Conservation (phyloP, 2,113 vertebrate genomes). For the Theristicus caerulescens region DNA sequence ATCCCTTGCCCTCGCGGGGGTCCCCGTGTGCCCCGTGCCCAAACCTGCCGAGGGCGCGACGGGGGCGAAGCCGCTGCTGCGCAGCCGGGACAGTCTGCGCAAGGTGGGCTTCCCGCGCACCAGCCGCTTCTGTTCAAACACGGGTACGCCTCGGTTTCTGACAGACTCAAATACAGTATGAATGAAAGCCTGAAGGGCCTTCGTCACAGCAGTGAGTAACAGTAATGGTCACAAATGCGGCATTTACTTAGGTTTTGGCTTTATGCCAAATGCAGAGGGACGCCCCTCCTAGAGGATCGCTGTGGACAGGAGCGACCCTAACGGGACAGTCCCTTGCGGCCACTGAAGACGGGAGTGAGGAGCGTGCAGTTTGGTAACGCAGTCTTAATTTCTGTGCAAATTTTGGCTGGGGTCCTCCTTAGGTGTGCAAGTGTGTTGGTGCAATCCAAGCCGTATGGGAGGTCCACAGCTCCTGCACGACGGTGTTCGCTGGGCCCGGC, state of each 20-base stretch:
- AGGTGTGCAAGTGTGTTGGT: too few species aligned
- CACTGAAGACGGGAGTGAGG: background rate
- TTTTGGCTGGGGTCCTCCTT: background rate
- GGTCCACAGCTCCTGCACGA: accelerated
- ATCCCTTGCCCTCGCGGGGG: background rate
- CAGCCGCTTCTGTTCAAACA: background rate
- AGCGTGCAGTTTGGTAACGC: accelerated
- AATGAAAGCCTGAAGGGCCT: background rate
- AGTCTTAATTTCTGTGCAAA: accelerated
- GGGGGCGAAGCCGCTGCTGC: background rate
- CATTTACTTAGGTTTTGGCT: background rate
- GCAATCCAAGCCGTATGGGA: accelerated
- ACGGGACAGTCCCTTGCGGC: accelerated
- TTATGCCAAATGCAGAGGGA: background rate
- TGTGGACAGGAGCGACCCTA: background rate
- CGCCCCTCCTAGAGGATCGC: too few species aligned
- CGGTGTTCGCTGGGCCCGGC: accelerated
- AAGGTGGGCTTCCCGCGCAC: background rate
- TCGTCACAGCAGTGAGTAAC: background rate
- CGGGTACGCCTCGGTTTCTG: background rate
- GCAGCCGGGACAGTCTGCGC: background rate
- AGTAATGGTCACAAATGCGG: background rate
- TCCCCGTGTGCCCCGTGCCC: background rate
- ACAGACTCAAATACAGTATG: background rate
- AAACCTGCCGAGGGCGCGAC: background rate